phyloP scores from a whole-genome alignment of 1,140 invertebrate genomes.

The Heliconius hewitsoni region DNA sequence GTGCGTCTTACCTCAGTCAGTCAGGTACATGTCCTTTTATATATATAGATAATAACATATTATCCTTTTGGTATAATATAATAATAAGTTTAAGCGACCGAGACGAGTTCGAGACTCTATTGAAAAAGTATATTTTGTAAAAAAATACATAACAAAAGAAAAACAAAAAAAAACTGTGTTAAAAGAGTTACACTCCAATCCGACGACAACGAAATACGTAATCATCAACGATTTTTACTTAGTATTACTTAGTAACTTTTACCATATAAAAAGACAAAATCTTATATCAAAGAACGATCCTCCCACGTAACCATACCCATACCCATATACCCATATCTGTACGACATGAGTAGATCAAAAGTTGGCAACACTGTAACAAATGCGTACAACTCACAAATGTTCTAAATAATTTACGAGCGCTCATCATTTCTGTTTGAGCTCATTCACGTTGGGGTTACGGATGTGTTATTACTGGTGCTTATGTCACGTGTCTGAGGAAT shows the following conservation, averaged over 20 bases:
- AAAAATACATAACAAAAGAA: too few species aligned
- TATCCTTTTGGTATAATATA: too few species aligned
- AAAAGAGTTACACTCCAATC: too few species aligned
- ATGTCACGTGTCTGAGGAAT: constrained; percentile 7
- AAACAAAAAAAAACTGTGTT: too few species aligned
- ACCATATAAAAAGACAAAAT: neutral
- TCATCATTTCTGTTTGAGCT: constrained; percentile 33
- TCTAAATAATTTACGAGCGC: constrained; percentile 35
- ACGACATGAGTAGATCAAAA: constrained; percentile 3
- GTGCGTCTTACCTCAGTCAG: too few species aligned
- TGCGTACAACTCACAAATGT: constrained; percentile 20
- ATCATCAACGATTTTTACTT: neutral
- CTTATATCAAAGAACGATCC: neutral
- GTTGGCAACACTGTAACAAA: constrained; percentile 29
- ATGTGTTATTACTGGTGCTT: constrained; percentile 13
- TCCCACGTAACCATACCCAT: neutral
- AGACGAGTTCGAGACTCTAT: too few species aligned
- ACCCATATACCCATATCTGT: too few species aligned
- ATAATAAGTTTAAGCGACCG: too few species aligned
- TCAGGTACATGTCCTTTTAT: too few species aligned
- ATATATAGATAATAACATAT: too few species aligned
- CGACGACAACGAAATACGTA: neutral
- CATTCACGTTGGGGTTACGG: constrained; percentile 28
- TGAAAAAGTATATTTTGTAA: too few species aligned
- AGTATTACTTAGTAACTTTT: neutral